Percentiles rank a stretch among this genome's conserved stretches.
These are phyloP conservation scores for cattle (Bos taurus) DNA, from an alignment of 2,113 vertebrate genomes.

Conservation along the genomic window ARS-UCD2.0 NC_037331.1:59807001-59807500, in stretches of 20 bases:
- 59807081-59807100: neutral
- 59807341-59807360: slow-evolving; percentile 19
- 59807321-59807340: neutral
- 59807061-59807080: neutral
- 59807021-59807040: neutral
- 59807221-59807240: neutral
- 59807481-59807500: neutral
- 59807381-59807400: neutral
- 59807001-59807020: neutral
- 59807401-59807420: neutral
- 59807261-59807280: slow-evolving; percentile 42
- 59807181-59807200: neutral
- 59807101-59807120: neutral
- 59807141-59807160: neutral
- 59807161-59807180: neutral
- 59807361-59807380: slow-evolving; percentile 40
- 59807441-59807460: neutral
- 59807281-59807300: slow-evolving; percentile 37
- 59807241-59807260: neutral
- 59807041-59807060: neutral
- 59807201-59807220: slow-evolving; percentile 4
- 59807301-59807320: slow-evolving; percentile 20
- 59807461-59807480: neutral
- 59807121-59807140: neutral
- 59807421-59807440: neutral